Conservation (phyloP, 2,113 vertebrate species). For the Tichodroma muraria region DNA sequence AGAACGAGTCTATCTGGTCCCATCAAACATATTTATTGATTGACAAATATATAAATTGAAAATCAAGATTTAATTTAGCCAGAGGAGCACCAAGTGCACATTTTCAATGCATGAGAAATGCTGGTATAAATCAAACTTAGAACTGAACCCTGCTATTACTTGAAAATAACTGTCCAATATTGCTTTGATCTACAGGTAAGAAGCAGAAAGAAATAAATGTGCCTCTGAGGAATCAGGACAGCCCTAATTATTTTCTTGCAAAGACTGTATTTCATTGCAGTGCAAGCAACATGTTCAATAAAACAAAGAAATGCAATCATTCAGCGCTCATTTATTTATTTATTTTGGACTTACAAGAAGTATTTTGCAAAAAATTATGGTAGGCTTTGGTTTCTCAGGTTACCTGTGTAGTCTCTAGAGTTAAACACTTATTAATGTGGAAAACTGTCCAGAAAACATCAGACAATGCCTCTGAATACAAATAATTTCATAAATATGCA, state of each 20-base stretch:
- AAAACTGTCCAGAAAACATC: conserved; percentile 23
- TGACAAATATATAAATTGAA: not conserved
- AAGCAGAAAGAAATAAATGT: not conserved
- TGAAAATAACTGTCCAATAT: not conserved
- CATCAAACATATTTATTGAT: not conserved
- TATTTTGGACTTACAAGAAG: not conserved
- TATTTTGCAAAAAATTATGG: not conserved
- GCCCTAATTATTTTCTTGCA: not conserved
- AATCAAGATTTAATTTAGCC: conserved; percentile 16
- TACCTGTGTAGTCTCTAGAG: not conserved
- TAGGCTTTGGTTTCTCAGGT: not conserved
- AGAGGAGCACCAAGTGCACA: not conserved
- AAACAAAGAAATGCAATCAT: not conserved
- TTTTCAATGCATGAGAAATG: not conserved
- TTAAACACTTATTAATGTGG: not conserved
- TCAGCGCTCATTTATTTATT: not conserved
- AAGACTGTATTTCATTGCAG: not conserved
- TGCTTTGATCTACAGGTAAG: not conserved
- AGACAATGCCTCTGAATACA: not conserved
- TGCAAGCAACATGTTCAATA: not conserved
- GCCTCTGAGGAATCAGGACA: not conserved
- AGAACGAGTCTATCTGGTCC: not conserved
- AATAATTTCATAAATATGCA: conserved; percentile 36
- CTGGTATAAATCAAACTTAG: not conserved
- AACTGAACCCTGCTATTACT: not conserved